These are phyloP conservation scores for Schizotus pectinicornis DNA, from an alignment of 2,888 invertebrate species.

Conservation along the genomic window DNA sequence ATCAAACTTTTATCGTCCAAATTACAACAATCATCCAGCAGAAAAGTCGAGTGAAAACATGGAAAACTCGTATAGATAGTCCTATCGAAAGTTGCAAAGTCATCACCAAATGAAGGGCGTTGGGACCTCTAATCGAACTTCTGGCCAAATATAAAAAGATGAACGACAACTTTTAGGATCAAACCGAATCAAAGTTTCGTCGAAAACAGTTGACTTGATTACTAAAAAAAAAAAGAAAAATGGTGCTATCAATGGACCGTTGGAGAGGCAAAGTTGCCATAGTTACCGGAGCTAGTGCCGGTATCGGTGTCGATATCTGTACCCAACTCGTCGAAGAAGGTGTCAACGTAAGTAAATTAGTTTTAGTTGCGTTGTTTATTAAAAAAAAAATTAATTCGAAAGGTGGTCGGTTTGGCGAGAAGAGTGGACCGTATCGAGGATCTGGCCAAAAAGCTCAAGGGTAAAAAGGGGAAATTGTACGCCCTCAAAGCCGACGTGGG, in stretches of 20 bases:
- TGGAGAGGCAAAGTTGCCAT: slow-evolving; percentile 6
- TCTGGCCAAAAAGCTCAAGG: slow-evolving; percentile 1
- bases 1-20: no score
- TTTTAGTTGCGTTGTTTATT: no score
- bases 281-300: slow-evolving; percentile 56
- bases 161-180: no score
- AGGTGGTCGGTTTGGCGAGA: slow-evolving; percentile 7
- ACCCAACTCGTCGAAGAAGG: slow-evolving; percentile 6
- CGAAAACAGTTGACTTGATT: no score
- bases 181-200: no score
- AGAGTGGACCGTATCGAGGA: neutral
- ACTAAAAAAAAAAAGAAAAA: neutral
- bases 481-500: slow-evolving; percentile 7
- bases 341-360: neutral
- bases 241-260: slow-evolving; percentile 8
- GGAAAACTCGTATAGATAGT: no score
- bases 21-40: no score
- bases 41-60: no score
- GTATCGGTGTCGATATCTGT: slow-evolving; percentile 59
- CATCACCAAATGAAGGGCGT: no score
- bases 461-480: slow-evolving; percentile 8
- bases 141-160: no score
- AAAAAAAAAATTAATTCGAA: neutral
- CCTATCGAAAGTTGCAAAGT: no score
- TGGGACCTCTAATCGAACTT: no score